Conservation (phyloP, 2,888 invertebrate species). For the Homarus gammarus region DNA sequence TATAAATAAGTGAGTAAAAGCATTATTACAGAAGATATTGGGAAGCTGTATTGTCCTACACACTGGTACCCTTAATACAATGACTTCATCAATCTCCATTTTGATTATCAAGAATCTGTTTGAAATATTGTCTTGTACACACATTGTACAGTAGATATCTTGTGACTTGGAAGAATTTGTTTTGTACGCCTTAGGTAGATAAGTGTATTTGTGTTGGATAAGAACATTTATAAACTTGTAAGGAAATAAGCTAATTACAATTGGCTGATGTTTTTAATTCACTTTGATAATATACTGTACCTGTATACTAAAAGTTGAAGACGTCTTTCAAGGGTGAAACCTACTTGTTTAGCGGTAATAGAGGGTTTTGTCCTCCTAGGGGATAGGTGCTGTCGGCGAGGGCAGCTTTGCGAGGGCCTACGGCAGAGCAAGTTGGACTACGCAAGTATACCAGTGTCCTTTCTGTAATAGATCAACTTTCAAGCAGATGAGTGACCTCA, state of each 20-base stretch:
- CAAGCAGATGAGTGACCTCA: conserved; percentile 75
- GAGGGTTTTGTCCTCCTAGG: conserved; percentile 69
- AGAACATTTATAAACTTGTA: not conserved
- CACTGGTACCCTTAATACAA: too few species aligned
- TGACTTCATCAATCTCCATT: too few species aligned
- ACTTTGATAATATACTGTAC: not conserved
- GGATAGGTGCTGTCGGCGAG: conserved; percentile 60
- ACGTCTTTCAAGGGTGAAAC: not conserved
- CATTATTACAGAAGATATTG: too few species aligned
- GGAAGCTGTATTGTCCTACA: too few species aligned
- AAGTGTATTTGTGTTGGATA: too few species aligned
- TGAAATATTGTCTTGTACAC: too few species aligned
- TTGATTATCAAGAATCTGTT: too few species aligned
- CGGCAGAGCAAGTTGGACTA: conserved; percentile 50
- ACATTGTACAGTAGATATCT: too few species aligned
- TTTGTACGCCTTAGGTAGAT: too few species aligned
- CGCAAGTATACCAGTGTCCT: conserved; percentile 68
- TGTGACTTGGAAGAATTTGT: too few species aligned
- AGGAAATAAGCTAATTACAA: not conserved
- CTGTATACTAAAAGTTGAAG: too few species aligned
- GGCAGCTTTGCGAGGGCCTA: conserved; percentile 48
- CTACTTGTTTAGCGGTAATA: conserved; percentile 49
- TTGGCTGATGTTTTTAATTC: not conserved
- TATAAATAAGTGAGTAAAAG: too few species aligned
- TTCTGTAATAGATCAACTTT: conserved; percentile 73